Base-by-base conservation (phyloP, 1,140 invertebrate species). In the Pogonomyrmex californicus region DNA sequence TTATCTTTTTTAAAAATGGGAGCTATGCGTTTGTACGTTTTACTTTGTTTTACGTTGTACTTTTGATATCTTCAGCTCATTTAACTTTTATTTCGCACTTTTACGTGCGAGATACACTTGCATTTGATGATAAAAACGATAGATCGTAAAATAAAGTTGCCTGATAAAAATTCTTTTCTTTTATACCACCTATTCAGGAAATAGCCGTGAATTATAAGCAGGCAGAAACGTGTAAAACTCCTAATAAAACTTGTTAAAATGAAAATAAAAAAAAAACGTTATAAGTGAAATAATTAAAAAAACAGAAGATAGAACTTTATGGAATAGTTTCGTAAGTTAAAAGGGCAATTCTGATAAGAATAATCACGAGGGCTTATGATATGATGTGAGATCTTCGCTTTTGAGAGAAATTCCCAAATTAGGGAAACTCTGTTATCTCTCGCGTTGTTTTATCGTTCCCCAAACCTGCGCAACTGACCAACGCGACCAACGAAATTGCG, bases 81-180 rank as follows among this genome's bases (percentile, higher is more conserved):
- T 76, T 17, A 76, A 2, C 12, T 60, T 76, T 76, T 76, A 60
- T 7, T 33, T 76, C 36, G n/a, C n/a, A 30, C n/a, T 76, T 76
- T 41, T 1, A 9, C 41, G 41, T 33, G 30, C 41, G 23, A 63
- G 36, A 65, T 65, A 17, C 23, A 65, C 44, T 65, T 38, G 10
- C 17, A 47, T 7, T 4, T 14, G 17, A 30, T 12, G 44, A n/a
- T 33, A 78, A 49, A 44, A 78, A 36, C 44, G 17, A 36, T 38
- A 65, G 41, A 38, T 23, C 14, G 49, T 51, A 54, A 73, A 51
- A 56, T 23, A 68, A 62, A 62, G 56, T 77, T 63, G 36, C 2
- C 7, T 60, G 12, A 58, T 58, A 47, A 63, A 63, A 33, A 30
- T 49, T 62, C 10, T 47, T 62, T 62, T 63, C 4, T 63, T 47